Evolutionary conservation across 2,113 vertebrate species (phyloP).

Genomic region (Prochilodus magdalenae): DNA sequence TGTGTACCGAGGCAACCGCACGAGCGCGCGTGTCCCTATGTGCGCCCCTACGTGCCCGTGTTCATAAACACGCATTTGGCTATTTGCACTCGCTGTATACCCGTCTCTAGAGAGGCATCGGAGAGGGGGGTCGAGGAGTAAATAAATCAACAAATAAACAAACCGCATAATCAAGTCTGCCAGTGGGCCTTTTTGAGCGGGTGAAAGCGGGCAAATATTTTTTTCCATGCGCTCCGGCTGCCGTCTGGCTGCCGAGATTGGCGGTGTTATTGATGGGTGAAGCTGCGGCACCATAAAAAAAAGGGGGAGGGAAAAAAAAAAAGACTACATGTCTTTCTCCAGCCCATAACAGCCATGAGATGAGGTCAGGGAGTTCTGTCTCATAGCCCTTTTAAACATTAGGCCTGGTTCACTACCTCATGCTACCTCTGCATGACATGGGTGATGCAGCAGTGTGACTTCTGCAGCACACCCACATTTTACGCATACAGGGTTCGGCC

Average conservation of each 20-base stretch:
- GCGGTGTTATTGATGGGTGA: neutral
- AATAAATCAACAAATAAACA: constrained; percentile 42
- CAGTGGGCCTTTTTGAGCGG: neutral
- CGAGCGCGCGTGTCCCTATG: constrained; percentile 7
- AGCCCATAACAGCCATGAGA: neutral
- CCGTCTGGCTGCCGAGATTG: neutral
- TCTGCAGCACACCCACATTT: no score
- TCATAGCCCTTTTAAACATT: neutral
- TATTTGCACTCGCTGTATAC: constrained; percentile 20
- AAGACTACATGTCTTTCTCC: neutral
- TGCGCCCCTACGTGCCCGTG: neutral
- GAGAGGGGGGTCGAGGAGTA: neutral
- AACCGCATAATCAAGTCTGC: constrained; percentile 29
- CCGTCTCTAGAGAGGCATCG: constrained; percentile 1
- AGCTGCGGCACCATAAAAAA: neutral
- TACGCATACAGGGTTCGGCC: no score
- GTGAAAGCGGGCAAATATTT: neutral
- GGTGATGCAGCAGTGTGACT: no score
- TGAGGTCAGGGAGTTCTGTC: neutral
- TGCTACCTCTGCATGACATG: neutral
- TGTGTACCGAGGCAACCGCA: neutral
- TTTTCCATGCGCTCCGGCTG: neutral
- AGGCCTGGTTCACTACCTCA: neutral
- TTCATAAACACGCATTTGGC: constrained; percentile 31
- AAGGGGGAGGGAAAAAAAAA: neutral